A percentile compares a stretch with the other conserved stretches of the same genome.
Evolutionary conservation across 2,888 invertebrate genomes (phyloP).

Genomic region (Eupithecia dodoneata): DNA sequence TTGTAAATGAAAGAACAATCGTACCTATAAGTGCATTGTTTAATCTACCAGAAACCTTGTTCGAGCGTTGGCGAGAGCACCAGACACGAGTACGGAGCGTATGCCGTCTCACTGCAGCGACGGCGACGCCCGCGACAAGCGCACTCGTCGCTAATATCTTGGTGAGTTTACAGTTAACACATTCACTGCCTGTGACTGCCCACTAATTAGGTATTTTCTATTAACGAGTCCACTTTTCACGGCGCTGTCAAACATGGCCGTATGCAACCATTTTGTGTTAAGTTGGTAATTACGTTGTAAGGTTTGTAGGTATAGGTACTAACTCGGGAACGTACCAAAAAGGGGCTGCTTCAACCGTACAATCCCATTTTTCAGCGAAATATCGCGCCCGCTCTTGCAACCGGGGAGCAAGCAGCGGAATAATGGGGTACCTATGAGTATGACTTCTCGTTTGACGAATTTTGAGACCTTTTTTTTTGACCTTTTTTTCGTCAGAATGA

Average conservation of each 20-base stretch:
- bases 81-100: slow-evolving; percentile 37
- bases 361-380: too few species aligned
- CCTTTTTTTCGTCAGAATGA: too few species aligned
- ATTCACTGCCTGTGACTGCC: background rate
- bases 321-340: too few species aligned
- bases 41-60: slow-evolving; percentile 16
- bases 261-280: background rate
- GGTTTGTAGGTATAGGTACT: too few species aligned
- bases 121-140: slow-evolving; percentile 33
- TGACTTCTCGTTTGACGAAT: too few species aligned
- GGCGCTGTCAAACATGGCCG: background rate
- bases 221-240: background rate
- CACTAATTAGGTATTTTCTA: background rate
- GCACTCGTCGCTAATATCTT: background rate
- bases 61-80: slow-evolving; percentile 37
- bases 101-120: slow-evolving; percentile 46
- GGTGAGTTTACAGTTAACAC: slow-evolving; percentile 5
- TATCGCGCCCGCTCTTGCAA: too few species aligned
- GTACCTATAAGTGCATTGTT: background rate
- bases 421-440: too few species aligned
- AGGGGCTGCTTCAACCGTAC: too few species aligned
- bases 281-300: too few species aligned
- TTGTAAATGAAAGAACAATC: background rate
- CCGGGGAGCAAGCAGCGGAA: too few species aligned
- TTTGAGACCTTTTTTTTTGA: too few species aligned